Evolutionary conservation across 1,140 invertebrate species (phyloP).

Genomic region (fruit fly (Drosophila melanogaster)): DNA sequence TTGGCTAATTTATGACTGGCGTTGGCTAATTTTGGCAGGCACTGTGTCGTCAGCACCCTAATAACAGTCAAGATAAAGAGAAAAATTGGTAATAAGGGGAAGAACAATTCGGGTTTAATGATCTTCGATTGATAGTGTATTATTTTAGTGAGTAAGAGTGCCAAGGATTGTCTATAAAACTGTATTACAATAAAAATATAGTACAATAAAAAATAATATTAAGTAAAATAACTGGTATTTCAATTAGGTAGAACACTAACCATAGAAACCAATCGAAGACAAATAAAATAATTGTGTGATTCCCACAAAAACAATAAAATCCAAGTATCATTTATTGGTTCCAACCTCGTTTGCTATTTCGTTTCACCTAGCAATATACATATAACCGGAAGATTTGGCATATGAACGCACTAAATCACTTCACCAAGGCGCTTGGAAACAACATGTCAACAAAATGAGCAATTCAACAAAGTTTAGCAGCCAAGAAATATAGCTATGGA

Average conservation of each 20-base stretch:
- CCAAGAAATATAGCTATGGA: slow-evolving; percentile 59
- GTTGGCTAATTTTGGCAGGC: slow-evolving; percentile 62
- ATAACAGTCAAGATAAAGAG: slow-evolving; percentile 13
- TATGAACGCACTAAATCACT: slow-evolving; percentile 73
- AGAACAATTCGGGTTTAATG: slow-evolving; percentile 5
- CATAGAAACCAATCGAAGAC: no score
- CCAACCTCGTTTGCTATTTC: slow-evolving; percentile 23
- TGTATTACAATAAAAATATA: no score
- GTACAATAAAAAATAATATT: no score
- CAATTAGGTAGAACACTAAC: no score
- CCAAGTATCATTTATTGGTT: background rate
- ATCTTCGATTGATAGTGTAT: background rate
- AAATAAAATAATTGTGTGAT: background rate
- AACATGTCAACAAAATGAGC: slow-evolving; percentile 80
- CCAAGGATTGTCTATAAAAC: no score
- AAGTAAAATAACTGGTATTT: no score
- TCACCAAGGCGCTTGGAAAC: slow-evolving; percentile 72
- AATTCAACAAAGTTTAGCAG: slow-evolving; percentile 70
- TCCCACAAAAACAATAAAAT: background rate
- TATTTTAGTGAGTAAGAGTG: background rate
- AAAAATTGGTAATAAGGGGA: background rate
- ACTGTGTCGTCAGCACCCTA: slow-evolving; percentile 28
- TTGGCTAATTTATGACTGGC: slow-evolving; percentile 58
- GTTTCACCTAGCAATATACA: slow-evolving; percentile 8
- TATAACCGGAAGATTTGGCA: slow-evolving; percentile 76